A percentile compares a stretch with the other conserved stretches of the same genome.
phyloP scores from a whole-genome alignment of 2,888 invertebrate genomes.

The Nycteola revayana region DNA sequence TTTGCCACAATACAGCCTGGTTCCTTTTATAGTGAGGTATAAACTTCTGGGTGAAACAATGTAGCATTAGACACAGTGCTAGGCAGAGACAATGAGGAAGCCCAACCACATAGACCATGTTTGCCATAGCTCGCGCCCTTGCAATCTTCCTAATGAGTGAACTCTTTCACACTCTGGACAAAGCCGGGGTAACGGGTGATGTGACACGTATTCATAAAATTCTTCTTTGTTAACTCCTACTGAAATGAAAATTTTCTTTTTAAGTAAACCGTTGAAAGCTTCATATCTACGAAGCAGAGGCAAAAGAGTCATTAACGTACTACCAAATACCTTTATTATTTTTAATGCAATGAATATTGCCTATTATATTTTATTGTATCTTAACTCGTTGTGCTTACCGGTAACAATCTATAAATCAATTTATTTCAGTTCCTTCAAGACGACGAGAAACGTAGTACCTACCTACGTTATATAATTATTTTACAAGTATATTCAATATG shows the following conservation, averaged over 20 bases:
- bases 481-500: no score
- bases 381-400: no score
- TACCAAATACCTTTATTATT: no score
- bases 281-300: no score
- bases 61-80: slow-evolving; percentile 53
- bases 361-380: no score
- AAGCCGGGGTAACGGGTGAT: slow-evolving; percentile 76
- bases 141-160: slow-evolving; percentile 82
- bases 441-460: no score
- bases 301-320: no score
- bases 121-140: slow-evolving; percentile 63
- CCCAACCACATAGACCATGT: slow-evolving; percentile 63
- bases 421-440: no score
- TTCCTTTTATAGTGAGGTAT: slow-evolving; percentile 58
- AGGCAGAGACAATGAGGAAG: slow-evolving; percentile 60
- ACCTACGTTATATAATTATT: no score
- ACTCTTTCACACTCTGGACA: slow-evolving; percentile 78
- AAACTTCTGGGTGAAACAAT: slow-evolving; percentile 61
- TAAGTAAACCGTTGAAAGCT: slow-evolving; percentile 14
- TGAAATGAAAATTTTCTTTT: slow-evolving; percentile 50
- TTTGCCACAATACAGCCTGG: slow-evolving; percentile 47
- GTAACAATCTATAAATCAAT: no score
- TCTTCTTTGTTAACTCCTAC: slow-evolving; percentile 60
- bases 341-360: no score
- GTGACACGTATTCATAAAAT: slow-evolving; percentile 68